Conservation (phyloP, 2,888 invertebrate genomes). For the Leucania comma region DNA sequence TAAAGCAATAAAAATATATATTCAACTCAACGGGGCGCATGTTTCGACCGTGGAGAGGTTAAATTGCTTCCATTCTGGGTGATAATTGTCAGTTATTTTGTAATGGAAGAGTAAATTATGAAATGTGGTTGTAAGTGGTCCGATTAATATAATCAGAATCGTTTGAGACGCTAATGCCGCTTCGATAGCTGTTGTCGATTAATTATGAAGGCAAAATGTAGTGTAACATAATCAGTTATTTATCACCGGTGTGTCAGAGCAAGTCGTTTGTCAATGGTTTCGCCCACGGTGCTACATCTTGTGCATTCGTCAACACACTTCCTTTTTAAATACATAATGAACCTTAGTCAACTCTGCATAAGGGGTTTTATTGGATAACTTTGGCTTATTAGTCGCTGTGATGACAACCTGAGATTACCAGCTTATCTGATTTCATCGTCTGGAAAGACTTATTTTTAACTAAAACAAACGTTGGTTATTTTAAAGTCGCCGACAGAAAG, state of each 20-base stretch:
- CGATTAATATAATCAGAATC: slow-evolving; percentile 75
- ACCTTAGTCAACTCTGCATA: slow-evolving; percentile 75
- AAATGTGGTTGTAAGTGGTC: slow-evolving; percentile 73
- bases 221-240: slow-evolving; percentile 90
- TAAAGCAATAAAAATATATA: slow-evolving; percentile 84
- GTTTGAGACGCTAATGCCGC: slow-evolving; percentile 75
- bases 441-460: slow-evolving; percentile 81
- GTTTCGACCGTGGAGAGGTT: slow-evolving; percentile 75
- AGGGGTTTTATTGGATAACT: slow-evolving; percentile 73
- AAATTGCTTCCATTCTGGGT: slow-evolving; percentile 78
- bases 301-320: slow-evolving; percentile 82
- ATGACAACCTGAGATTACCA: slow-evolving; percentile 85
- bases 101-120: slow-evolving; percentile 74
- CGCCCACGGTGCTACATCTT: slow-evolving; percentile 86
- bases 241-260: slow-evolving; percentile 88
- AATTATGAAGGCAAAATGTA: slow-evolving; percentile 88
- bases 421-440: slow-evolving; percentile 87
- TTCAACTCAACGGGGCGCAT: slow-evolving; percentile 78
- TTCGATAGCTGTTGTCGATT: slow-evolving; percentile 86
- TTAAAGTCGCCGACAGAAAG: slow-evolving; percentile 61
- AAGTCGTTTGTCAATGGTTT: slow-evolving; percentile 88
- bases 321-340: slow-evolving; percentile 70
- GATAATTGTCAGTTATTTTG: slow-evolving; percentile 78
- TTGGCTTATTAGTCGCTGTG: slow-evolving; percentile 79
- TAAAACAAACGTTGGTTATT: slow-evolving; percentile 71